A percentile compares a stretch with the other conserved stretches of the same genome.
Conservation (phyloP, 2,113 vertebrate species). For the Cochlearius cochlearius region DNA sequence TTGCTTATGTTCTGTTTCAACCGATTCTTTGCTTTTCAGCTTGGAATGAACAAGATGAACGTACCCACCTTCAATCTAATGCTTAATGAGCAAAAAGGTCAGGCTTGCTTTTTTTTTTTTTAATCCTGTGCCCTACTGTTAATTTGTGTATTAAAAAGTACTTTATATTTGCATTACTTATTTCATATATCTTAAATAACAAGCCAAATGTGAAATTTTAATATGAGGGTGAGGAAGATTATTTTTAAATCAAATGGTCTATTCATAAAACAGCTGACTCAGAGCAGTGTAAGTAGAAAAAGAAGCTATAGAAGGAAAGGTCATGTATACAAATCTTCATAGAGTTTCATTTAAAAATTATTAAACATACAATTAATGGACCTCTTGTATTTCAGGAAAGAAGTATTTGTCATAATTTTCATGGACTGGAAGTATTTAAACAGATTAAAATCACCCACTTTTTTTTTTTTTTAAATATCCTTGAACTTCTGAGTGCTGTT, state of each 20-base stretch:
- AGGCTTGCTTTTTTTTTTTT: neutral
- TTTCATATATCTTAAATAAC: neutral
- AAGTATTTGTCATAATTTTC: neutral
- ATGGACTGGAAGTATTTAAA: neutral
- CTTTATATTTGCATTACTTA: neutral
- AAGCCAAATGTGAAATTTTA: neutral
- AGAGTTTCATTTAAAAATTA: neutral
- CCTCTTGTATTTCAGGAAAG: neutral
- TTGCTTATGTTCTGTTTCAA: neutral
- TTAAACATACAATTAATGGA: neutral
- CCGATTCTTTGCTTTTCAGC: constrained; percentile 32
- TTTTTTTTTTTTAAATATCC: neutral
- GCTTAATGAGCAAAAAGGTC: constrained; percentile 61
- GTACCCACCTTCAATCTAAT: constrained; percentile 12
- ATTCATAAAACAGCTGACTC: neutral
- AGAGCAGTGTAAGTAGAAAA: neutral
- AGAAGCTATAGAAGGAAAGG: neutral
- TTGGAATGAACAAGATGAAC: constrained; percentile 39
- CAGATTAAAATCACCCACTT: neutral
- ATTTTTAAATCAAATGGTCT: neutral
- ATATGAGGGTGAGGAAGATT: neutral
- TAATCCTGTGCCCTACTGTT: neutral
- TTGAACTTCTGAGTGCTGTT: neutral
- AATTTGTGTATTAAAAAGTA: neutral
- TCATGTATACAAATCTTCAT: neutral